Evolutionary conservation across 1,140 invertebrate species (phyloP), one percentile per base, ranked within the genome.

Genomic region (Drosophila saltans): DNA sequence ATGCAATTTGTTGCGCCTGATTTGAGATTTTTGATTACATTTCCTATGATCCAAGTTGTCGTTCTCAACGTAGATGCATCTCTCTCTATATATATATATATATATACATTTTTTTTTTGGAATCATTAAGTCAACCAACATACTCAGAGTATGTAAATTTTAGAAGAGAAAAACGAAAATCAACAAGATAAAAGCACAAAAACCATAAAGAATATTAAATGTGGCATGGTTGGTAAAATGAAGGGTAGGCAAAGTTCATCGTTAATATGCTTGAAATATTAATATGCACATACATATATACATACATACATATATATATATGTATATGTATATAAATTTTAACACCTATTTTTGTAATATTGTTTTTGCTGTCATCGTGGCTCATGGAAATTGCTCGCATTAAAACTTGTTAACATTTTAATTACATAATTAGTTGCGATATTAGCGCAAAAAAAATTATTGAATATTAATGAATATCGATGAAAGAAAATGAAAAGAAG

Each of bases 371-470:
- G 71, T 73, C 70, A 60, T 60, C 71, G 61, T 21, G 61, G 66
- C 55, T 76, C 56, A 52, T 66, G 39, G 56, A 75, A 73, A 75
- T 75, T 78, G 75, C 56, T 78, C 64, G 70, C 75, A 45, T 55
- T 79, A 45, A 72, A 52, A 79, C 75, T 73, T 79, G 76, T 79
- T 79, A 79, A 79, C 76, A 79, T 73, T 78, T 79, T 79, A 79
- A 79, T 79, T 78, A 78, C 69, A 79, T 78, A 78, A 78, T 78
- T 78, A 73, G 69, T 62, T 72, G 75, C 68, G 67, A 78, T 71
- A 78, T 76, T 76, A 71, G 72, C 68, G 11, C 36, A 65, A 21
- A 24, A 72, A 63, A 58, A 16, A 16, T 16, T 16, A 16, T 68
- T 43, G 69, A 78, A 73, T 73, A 78, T 78, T 73, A 78, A 78